Percentiles rank a stretch among this genome's conserved stretches.
These are phyloP conservation scores for Cheilosia pagana DNA, from an alignment of 2,888 invertebrate species.

Conservation along the genomic window DNA sequence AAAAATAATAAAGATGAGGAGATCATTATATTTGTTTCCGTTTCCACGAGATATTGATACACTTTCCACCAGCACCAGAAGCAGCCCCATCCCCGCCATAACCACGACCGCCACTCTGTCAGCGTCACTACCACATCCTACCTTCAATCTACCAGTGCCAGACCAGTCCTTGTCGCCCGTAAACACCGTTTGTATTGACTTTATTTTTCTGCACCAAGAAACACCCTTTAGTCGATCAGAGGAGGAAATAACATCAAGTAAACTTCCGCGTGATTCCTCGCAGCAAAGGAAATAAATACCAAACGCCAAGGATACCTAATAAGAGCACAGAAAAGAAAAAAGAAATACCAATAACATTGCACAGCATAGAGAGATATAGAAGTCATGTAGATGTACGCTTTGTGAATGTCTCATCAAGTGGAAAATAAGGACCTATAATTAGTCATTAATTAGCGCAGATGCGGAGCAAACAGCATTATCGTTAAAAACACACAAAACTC, in stretches of 20 bases:
- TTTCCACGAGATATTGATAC: conserved; percentile 67
- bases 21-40: conserved; percentile 69
- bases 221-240: conserved; percentile 63
- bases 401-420: conserved; percentile 60
- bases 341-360: conserved; percentile 30
- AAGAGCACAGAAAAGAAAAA: conserved; percentile 26
- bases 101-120: conserved; percentile 18
- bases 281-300: conserved; percentile 60
- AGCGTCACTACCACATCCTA: conserved; percentile 38
- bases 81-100: conserved; percentile 12
- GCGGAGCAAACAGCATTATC: conserved; percentile 48
- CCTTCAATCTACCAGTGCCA: conserved; percentile 6
- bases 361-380: conserved; percentile 15
- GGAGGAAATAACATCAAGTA: conserved; percentile 67
- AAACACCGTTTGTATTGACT: conserved; percentile 62
- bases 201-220: conserved; percentile 63
- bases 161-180: conserved; percentile 4
- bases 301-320: conserved; percentile 66
- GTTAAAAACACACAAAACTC: conserved; percentile 46
- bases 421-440: conserved; percentile 68
- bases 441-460: conserved; percentile 69
- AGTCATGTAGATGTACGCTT: conserved; percentile 39
- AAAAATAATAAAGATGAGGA: conserved; percentile 62
- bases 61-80: conserved; percentile 43
- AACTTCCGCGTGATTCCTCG: conserved; percentile 68